Evolutionary conservation across 2,113 vertebrate genomes (phyloP).

Genomic region (Prionailurus bengalensis): DNA sequence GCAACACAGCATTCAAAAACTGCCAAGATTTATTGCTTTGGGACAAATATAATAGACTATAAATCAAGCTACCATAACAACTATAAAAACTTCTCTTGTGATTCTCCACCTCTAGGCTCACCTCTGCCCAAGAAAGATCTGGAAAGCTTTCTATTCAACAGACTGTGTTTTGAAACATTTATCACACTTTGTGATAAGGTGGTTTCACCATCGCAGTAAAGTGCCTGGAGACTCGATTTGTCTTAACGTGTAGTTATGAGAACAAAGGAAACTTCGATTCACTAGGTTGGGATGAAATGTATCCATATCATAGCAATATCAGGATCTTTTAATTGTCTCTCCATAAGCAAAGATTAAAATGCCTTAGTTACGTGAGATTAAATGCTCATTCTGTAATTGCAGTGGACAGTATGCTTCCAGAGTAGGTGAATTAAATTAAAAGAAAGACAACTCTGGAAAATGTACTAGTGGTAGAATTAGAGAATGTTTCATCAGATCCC

Average conservation of each 20-base stretch:
- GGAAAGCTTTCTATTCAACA: constrained; percentile 19
- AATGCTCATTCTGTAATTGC: constrained; percentile 92
- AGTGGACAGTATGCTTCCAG: constrained; percentile 92
- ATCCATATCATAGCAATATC: constrained; percentile 83
- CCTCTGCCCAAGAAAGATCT: constrained; percentile 55
- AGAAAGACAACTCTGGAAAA: constrained; percentile 90
- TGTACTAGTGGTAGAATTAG: constrained; percentile 91
- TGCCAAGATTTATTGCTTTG: constrained; percentile 15
- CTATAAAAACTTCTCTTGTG: neutral
- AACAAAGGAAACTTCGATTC: constrained; percentile 85
- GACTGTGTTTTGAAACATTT: constrained; percentile 18
- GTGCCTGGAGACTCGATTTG: constrained; percentile 56
- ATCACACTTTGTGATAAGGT: neutral
- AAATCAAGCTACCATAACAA: constrained; percentile 57
- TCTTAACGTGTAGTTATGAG: constrained; percentile 74
- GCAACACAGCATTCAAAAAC: constrained; percentile 40
- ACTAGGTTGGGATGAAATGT: constrained; percentile 81
- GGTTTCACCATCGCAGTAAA: neutral
- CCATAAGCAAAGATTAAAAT: constrained; percentile 91
- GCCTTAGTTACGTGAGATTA: constrained; percentile 90
- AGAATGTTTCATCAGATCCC: constrained; percentile 88
- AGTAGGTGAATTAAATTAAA: constrained; percentile 93
- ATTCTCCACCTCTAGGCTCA: constrained; percentile 63
- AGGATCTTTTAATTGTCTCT: constrained; percentile 89
- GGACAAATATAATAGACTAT: constrained; percentile 56